These are phyloP conservation scores for Dryobota labecula DNA, from an alignment of 2,888 invertebrate genomes.

Conservation along the genomic window DNA sequence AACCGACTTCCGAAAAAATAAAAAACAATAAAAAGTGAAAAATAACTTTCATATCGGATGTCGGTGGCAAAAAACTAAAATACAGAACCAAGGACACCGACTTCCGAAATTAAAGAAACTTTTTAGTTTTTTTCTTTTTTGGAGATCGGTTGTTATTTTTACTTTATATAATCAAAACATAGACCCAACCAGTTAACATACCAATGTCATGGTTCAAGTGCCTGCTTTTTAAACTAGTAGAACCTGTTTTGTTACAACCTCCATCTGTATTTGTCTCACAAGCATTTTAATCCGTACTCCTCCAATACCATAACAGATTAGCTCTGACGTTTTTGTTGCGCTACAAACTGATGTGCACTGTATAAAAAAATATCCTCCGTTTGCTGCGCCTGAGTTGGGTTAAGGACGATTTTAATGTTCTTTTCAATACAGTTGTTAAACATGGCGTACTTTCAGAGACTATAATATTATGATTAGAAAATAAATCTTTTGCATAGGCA, in stretches of 20 bases:
- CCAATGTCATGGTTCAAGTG: conserved; percentile 55
- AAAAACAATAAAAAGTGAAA: too few relatives aligned
- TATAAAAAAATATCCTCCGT: conserved; percentile 6
- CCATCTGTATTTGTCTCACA: conserved; percentile 52
- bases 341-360: neutral
- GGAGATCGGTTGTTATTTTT: too few relatives aligned
- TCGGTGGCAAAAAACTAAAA: too few relatives aligned
- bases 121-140: too few relatives aligned
- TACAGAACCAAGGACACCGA: too few relatives aligned
- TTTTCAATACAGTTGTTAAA: too few relatives aligned
- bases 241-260: conserved; percentile 57
- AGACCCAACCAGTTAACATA: conserved; percentile 2
- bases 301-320: conserved; percentile 33
- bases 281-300: conserved; percentile 52
- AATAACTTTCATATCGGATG: too few relatives aligned
- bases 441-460: too few relatives aligned
- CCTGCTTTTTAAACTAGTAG: conserved; percentile 24
- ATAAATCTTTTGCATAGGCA: too few relatives aligned
- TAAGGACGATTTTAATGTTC: neutral
- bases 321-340: conserved; percentile 25
- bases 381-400: conserved; percentile 5
- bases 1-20: too few relatives aligned
- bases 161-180: conserved; percentile 35
- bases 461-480: too few relatives aligned
- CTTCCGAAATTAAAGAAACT: too few relatives aligned